Evolutionary conservation across 92 coral and sea anemone genomes (phyloP).

Genomic region (Parazoanthus atlanticus): DNA sequence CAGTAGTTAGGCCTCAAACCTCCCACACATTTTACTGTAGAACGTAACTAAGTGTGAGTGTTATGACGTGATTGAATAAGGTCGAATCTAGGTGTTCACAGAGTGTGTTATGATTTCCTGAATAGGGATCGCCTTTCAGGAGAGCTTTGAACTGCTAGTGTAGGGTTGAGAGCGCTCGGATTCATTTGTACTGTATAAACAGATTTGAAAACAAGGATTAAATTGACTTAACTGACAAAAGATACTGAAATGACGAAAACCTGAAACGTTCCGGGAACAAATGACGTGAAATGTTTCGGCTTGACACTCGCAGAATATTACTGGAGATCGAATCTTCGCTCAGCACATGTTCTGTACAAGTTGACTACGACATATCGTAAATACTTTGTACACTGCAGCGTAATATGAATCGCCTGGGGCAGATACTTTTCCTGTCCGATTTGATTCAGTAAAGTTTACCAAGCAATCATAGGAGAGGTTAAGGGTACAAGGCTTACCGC

Average conservation of each 20-base stretch:
- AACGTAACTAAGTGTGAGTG: neutral
- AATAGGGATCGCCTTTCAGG: slow-evolving; percentile 38
- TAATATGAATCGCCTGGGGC: neutral
- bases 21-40: neutral
- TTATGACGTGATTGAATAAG: slow-evolving; percentile 4
- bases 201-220: neutral
- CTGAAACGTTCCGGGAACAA: neutral
- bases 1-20: neutral
- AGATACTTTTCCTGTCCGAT: neutral
- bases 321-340: neutral
- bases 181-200: neutral
- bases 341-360: neutral
- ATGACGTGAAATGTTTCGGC: neutral
- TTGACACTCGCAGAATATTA: neutral
- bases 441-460: neutral
- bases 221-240: neutral
- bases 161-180: neutral
- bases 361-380: neutral
- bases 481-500: neutral
- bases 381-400: neutral
- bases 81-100: slow-evolving; percentile 31
- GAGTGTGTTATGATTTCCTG: slow-evolving; percentile 20
- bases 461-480: neutral
- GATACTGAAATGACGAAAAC: neutral
- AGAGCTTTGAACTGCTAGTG: neutral